Conservation (phyloP, 2,113 vertebrate genomes). For the Brachyhypopomus occidentalis region DNA sequence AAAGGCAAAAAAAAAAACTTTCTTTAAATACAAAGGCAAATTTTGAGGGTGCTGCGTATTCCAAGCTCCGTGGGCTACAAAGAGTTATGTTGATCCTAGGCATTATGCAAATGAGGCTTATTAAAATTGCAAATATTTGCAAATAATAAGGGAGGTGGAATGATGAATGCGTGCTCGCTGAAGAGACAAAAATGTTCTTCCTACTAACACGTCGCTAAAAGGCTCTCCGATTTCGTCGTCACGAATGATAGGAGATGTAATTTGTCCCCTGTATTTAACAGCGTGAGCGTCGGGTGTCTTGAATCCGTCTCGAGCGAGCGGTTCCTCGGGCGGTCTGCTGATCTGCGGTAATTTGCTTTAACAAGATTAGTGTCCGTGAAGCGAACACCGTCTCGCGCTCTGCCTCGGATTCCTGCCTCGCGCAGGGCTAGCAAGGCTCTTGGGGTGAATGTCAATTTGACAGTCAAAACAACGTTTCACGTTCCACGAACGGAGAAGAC, state of each 20-base stretch:
- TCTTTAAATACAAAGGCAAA: slow-evolving; percentile 22
- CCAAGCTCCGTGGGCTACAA: slow-evolving; percentile 31
- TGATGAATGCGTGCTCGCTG: slow-evolving; percentile 30
- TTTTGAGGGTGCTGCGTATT: neutral
- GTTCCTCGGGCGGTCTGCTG: too few species aligned
- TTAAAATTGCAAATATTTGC: slow-evolving; percentile 54
- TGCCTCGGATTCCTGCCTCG: neutral
- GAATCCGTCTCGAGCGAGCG: slow-evolving; percentile 46
- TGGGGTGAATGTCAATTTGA: too few species aligned
- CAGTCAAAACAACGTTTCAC: too few species aligned
- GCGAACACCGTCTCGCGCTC: neutral
- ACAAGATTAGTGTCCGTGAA: slow-evolving; percentile 40
- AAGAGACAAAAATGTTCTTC: slow-evolving; percentile 9
- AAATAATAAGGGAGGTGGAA: slow-evolving; percentile 43
- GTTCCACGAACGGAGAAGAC: too few species aligned
- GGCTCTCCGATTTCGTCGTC: slow-evolving; percentile 41
- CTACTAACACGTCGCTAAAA: slow-evolving; percentile 37
- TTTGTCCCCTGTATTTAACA: slow-evolving; percentile 48
- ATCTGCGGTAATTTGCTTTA: slow-evolving; percentile 46
- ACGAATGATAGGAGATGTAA: slow-evolving; percentile 52
- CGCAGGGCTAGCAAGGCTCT: too few species aligned
- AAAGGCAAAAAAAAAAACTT: neutral
- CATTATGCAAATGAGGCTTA: slow-evolving; percentile 43
- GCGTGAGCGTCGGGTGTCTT: slow-evolving; percentile 38
- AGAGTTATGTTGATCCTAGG: slow-evolving; percentile 42